These are phyloP conservation scores for Thamnaconus septentrionalis DNA, from an alignment of 2,113 vertebrate genomes.

Conservation along the genomic window DNA sequence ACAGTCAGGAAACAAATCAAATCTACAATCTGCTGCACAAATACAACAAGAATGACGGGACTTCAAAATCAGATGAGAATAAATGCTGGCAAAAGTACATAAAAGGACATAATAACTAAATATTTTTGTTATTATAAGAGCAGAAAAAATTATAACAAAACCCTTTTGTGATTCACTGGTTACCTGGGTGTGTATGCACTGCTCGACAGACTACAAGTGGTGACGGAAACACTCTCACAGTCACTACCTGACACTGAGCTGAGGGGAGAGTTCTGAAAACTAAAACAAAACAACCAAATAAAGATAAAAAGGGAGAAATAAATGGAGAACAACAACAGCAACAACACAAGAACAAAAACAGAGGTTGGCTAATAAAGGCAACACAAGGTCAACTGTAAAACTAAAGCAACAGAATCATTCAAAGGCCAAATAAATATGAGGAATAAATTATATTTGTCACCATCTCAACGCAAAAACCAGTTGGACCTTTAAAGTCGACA, in stretches of 20 bases:
- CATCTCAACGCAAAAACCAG: background rate
- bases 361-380: background rate
- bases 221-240: conserved; percentile 91
- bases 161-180: conserved; percentile 42
- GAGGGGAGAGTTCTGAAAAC: conserved; percentile 86
- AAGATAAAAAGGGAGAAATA: conserved; percentile 9
- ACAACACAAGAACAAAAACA: conserved; percentile 18
- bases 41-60: conserved; percentile 12
- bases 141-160: background rate
- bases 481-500: too few species aligned
- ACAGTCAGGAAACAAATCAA: conserved; percentile 3
- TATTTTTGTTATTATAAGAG: background rate
- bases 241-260: conserved; percentile 90
- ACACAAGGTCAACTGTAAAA: conserved; percentile 17
- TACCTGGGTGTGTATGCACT: conserved; percentile 89
- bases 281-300: conserved; percentile 60
- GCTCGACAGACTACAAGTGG: conserved; percentile 92
- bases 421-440: conserved; percentile 13
- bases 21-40: conserved; percentile 2
- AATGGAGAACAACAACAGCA: conserved; percentile 26
- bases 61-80: conserved; percentile 12
- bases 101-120: background rate
- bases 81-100: conserved; percentile 1
- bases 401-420: conserved; percentile 4
- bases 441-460: background rate